Evolutionary conservation across 2,888 invertebrate genomes (phyloP).

Genomic region (Hoplodrina blanda): DNA sequence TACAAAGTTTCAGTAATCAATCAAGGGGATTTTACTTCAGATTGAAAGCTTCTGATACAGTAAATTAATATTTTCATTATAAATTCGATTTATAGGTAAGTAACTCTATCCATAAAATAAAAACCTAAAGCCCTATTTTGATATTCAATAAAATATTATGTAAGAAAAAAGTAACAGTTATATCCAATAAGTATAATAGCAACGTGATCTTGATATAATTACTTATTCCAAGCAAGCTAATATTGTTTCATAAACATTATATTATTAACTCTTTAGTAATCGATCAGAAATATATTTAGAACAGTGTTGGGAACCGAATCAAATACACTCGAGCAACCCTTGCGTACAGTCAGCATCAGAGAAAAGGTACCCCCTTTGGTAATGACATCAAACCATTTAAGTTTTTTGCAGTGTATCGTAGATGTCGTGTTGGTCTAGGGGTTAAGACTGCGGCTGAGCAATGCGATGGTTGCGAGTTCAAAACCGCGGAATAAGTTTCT

Average conservation of each 20-base stretch:
- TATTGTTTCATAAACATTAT: constrained; percentile 67
- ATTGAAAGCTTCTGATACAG: constrained; percentile 35
- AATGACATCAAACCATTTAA: no score
- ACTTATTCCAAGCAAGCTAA: constrained; percentile 43
- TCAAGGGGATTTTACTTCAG: constrained; percentile 61
- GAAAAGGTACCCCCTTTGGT: no score
- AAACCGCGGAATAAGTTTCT: no score
- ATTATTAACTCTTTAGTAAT: constrained; percentile 63
- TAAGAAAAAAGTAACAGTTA: neutral
- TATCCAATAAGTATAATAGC: constrained; percentile 23
- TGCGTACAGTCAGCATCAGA: no score
- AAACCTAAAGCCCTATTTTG: no score
- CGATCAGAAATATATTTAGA: constrained; percentile 60
- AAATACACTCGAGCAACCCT: constrained; percentile 35
- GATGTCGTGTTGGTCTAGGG: no score
- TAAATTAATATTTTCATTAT: constrained; percentile 37
- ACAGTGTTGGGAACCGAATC: constrained; percentile 44
- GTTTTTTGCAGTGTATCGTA: no score
- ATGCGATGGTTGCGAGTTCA: no score
- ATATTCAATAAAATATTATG: no score
- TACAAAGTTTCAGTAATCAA: constrained; percentile 69
- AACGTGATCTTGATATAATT: constrained; percentile 57
- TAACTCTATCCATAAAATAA: constrained; percentile 13
- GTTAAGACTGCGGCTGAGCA: no score
- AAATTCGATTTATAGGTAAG: constrained; percentile 20